Evolutionary conservation across 2,113 vertebrate genomes (phyloP).

Genomic region (Sylvietta virens): DNA sequence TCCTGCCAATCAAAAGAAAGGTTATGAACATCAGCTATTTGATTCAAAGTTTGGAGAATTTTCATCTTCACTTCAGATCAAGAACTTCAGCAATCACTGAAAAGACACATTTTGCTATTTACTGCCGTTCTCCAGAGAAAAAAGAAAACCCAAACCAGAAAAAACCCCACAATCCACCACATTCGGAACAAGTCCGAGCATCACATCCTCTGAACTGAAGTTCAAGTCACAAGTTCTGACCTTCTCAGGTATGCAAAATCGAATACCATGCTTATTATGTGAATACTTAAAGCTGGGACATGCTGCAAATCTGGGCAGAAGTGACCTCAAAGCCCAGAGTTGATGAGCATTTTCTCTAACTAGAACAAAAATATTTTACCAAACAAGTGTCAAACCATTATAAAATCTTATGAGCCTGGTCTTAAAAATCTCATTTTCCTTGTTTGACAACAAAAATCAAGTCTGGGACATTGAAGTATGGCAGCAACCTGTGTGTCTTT

Average conservation of each 20-base stretch:
- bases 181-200: neutral
- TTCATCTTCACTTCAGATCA: neutral
- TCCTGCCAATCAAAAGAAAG: conserved; percentile 6
- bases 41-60: neutral
- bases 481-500: neutral
- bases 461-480: neutral
- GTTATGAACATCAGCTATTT: neutral
- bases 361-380: neutral
- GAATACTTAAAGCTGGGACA: neutral
- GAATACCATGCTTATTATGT: neutral
- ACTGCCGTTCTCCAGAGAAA: neutral
- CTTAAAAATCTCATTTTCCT: neutral
- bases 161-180: neutral
- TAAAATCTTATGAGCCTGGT: neutral
- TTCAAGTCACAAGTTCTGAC: neutral
- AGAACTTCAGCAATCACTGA: neutral
- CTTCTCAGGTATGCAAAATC: neutral
- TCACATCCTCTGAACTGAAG: neutral
- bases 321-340: neutral
- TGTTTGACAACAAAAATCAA: neutral
- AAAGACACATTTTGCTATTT: neutral
- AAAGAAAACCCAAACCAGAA: neutral
- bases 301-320: neutral
- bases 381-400: rapidly evolving
- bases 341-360: neutral